These are phyloP conservation scores for Synanthedon tipuliformis DNA, from an alignment of 2,888 invertebrate species.

Conservation along the genomic window DNA sequence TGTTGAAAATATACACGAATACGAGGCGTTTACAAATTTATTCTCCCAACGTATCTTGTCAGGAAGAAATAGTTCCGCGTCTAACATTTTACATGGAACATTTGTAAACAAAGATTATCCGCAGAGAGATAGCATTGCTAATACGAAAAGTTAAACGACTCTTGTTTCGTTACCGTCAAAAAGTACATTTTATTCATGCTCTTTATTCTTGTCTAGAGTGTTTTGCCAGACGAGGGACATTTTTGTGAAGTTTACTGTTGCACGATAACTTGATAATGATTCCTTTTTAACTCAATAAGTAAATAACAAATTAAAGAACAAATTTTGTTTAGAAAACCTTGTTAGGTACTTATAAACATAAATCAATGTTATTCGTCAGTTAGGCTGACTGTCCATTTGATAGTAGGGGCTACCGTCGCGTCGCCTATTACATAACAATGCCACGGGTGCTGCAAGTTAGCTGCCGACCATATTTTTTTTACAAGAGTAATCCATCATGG, in stretches of 20 bases:
- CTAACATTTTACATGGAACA: not conserved
- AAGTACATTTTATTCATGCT: conserved; percentile 27
- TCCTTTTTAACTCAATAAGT: no score
- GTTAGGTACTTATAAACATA: no score
- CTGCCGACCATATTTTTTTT: no score
- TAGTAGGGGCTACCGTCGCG: no score
- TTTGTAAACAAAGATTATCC: not conserved
- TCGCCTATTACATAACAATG: no score
- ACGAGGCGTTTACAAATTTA: not conserved
- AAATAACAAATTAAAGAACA: no score
- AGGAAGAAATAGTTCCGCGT: not conserved
- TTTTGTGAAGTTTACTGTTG: conserved; percentile 18
- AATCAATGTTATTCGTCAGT: no score
- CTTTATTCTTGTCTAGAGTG: conserved; percentile 22
- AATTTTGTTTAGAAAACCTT: no score
- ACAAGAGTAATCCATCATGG: no score
- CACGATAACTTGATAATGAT: conserved; percentile 12
- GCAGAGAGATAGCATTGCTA: conserved; percentile 7
- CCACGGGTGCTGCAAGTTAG: no score
- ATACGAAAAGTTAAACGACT: conserved; percentile 47
- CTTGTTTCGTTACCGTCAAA: conserved; percentile 36
- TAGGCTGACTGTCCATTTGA: no score
- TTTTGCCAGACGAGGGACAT: conserved; percentile 24
- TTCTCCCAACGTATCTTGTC: not conserved
- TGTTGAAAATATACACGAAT: no score